Evolutionary conservation across 2,888 invertebrate species (phyloP).

Genomic region (Diloba caeruleocephala): DNA sequence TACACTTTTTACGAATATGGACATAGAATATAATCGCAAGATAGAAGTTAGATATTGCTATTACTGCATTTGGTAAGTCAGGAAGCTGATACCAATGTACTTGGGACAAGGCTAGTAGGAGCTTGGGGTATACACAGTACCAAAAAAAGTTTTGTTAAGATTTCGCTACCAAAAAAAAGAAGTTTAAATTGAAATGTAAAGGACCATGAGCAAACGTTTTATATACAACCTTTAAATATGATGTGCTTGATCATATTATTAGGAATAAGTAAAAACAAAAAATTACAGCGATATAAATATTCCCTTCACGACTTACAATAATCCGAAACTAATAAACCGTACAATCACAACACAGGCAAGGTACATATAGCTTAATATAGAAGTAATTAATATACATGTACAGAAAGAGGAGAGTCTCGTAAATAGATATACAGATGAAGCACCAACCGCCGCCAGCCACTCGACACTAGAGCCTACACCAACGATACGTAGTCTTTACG

Average conservation of each 20-base stretch:
- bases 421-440: conserved; percentile 85
- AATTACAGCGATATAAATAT: conserved; percentile 11
- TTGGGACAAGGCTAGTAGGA: too few relatives aligned
- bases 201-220: too few relatives aligned
- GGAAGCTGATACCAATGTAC: too few relatives aligned
- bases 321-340: conserved; percentile 61
- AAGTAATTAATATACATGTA: conserved; percentile 76
- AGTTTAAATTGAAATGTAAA: too few relatives aligned
- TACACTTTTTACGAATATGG: conserved; percentile 59
- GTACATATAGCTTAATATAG: conserved; percentile 75
- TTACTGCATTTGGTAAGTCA: too few relatives aligned
- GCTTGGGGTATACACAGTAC: too few relatives aligned
- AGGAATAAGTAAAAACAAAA: conserved; percentile 22
- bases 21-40: not conserved
- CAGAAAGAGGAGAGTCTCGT: conserved; percentile 70
- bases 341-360: conserved; percentile 80
- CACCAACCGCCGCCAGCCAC: conserved; percentile 85
- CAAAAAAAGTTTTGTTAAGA: too few relatives aligned
- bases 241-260: not conserved
- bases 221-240: too few relatives aligned
- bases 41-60: not conserved
- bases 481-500: conserved; percentile 71
- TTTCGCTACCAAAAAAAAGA: too few relatives aligned
- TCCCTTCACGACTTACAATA: conserved; percentile 26
- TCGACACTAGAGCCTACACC: conserved; percentile 79